Base-by-base conservation (phyloP, 2,888 invertebrate species). In the Apocheima hispidaria region DNA sequence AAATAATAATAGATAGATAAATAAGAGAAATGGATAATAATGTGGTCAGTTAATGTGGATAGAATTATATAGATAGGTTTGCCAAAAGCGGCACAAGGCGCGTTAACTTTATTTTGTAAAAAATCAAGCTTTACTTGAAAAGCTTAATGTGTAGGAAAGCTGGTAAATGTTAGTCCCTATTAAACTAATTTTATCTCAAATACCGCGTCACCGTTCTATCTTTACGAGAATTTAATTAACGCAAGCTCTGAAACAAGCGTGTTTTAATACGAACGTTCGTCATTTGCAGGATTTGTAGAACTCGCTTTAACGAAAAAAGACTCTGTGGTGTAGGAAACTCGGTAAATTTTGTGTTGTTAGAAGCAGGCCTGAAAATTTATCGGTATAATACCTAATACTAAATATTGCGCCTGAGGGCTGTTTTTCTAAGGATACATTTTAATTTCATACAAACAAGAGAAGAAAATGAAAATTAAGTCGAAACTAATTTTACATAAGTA, bases 141-240 rank as follows among this genome's bases (percentile, higher is more conserved):
- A 23, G 23, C 5, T 23, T 4, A 23, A 4, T 23, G 2, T 23
- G 5, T 23, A 14, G 6, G 6, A 33, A 12, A 12, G n/a, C 36
- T 36, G 1, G 9, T 16, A 16, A 36, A 36, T 36, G 16, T 36
- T 16, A 9, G 14, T 6, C 16, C 2, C 36, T n/a, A 16, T 7
- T 36, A 16, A 16, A 36, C 16, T 21, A 41, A 21, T 18, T 41
- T 21, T n/a, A 3, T 12, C 18, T 5, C 21, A 16, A 36, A 36
- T 36, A 16, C 16, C 0, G 6, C 16, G 16, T 36, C 36, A 16
- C 16, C 46, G 30, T n/a, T n/a, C n/a, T n/a, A n/a, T n/a, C 18
- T 46, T 28, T 9, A 46, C 46, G 46, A 46, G 43, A 14, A 18
- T 18, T 10, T 18, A 46, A 46, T 46, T 46, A 46, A 46, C 28